Percentiles rank a stretch among this genome's conserved stretches.
Conservation (phyloP, 2,888 invertebrate species). For the Neoitamus cyanurus region DNA sequence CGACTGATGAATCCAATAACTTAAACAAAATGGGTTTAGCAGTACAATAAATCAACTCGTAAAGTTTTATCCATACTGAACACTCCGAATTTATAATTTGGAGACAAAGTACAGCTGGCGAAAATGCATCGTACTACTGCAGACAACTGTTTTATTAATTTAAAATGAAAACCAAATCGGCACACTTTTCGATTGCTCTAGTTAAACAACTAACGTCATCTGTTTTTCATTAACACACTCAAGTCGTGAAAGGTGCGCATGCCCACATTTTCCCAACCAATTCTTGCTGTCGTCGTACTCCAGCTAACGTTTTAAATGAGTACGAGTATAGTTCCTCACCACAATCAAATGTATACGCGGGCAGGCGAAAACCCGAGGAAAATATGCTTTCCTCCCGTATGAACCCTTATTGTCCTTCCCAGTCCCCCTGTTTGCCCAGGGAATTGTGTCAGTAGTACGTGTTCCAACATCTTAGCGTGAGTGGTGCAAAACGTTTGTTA, state of each 20-base stretch:
- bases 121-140: too few species aligned
- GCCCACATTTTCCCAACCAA: not conserved
- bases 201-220: not conserved
- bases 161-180: not conserved
- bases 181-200: not conserved
- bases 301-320: not conserved
- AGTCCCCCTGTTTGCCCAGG: not conserved
- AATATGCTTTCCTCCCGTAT: not conserved
- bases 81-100: too few species aligned
- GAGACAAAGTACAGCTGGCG: too few species aligned
- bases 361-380: not conserved
- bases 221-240: not conserved
- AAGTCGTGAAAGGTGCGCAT: not conserved
- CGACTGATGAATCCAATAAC: too few species aligned
- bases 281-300: not conserved
- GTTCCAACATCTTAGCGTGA: not conserved
- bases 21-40: too few species aligned
- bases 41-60: too few species aligned
- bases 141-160: not conserved
- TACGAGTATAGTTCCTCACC: not conserved
- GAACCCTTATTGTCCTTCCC: not conserved
- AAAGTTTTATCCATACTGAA: too few species aligned
- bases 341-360: not conserved
- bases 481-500: slow-evolving; percentile 2
- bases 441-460: slow-evolving; percentile 3